Conservation (phyloP, 2,797 vertebrate genomes). For the Choloepus didactylus region DNA sequence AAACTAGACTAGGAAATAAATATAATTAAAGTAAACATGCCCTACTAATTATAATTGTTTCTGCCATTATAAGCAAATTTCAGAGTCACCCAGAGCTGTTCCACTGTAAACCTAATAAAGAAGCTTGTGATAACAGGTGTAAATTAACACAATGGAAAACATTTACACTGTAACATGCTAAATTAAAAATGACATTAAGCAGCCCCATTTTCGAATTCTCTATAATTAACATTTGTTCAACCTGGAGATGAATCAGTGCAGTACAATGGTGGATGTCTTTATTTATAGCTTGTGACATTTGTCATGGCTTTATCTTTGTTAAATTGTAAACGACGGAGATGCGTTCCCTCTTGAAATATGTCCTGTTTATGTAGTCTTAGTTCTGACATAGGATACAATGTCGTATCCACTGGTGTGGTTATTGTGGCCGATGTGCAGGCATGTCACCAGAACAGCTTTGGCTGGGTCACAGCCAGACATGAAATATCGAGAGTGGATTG, state of each 20-base stretch:
- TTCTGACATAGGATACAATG: conserved; percentile 75
- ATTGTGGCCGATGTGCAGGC: conserved; percentile 77
- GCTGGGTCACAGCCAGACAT: conserved; percentile 74
- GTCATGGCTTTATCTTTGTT: conserved; percentile 84
- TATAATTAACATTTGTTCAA: conserved; percentile 90
- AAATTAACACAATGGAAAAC: conserved; percentile 91
- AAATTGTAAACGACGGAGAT: conserved; percentile 74
- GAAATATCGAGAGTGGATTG: conserved; percentile 81
- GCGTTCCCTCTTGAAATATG: conserved; percentile 71
- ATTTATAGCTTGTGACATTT: conserved; percentile 85
- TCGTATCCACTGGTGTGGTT: conserved; percentile 84
- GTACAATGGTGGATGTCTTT: conserved; percentile 82
- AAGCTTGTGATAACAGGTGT: conserved; percentile 90
- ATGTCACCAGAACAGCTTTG: conserved; percentile 71
- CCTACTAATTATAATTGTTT: conserved; percentile 92
- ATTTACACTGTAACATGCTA: conserved; percentile 89
- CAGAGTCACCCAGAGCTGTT: conserved; percentile 88
- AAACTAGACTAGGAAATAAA: conserved; percentile 90
- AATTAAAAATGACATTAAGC: conserved; percentile 92
- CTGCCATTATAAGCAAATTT: conserved; percentile 91
- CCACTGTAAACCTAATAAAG: conserved; percentile 89
- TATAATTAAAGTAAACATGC: conserved; percentile 91
- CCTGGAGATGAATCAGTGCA: conserved; percentile 85
- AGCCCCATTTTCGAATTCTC: conserved; percentile 89
- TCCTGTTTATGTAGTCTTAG: conserved; percentile 67